Base-by-base conservation (phyloP, 2,113 vertebrate species). In the Oreochromis aureus region DNA sequence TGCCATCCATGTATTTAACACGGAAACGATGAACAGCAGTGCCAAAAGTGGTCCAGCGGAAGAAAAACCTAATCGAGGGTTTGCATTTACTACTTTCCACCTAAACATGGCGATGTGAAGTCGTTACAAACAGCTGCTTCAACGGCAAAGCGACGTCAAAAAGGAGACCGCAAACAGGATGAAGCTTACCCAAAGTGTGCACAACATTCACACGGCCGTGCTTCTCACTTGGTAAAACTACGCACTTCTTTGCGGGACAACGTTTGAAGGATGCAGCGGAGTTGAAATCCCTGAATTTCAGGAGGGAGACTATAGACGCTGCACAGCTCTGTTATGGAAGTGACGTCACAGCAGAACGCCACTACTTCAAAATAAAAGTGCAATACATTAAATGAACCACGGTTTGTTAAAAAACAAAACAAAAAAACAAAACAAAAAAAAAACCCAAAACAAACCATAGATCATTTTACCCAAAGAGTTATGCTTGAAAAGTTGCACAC, bases 311-410 rank as follows among this genome's bases (percentile, higher is more conserved):
- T 76, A 76, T 51, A 76, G 24, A 19, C 24, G 71, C 6, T 51
- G 71, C 71, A 76, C 71, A 76, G 24, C 44, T 3, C 24, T 76
- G 6, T 16, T 30, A 32, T 5, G 71, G 76, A 80, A 80, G 3
- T 79, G 76, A 79, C 48, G 48, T 32, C 48, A 22, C 18, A 54
- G 18, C 4, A 54, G 2, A 79, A 48, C 6, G 18, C 39, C 3
- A 8, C 3, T 19, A 54, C 48, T 79, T 87, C 86, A 69, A 54
- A 87, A 80, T 87, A 83, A 80, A 54, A 54, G 76, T 36, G 10
- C 5, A 48, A 19, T 24, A 10, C 4, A 53, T 53, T 2, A 24
- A 6, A 41, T 69, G 22, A 71, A 22, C 12, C 19, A 46, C 24
- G 13, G 22, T 73, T 46, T 46, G 69, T 46, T 46, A 48, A 10